Percentiles rank a stretch among this genome's conserved stretches.
Evolutionary conservation across 1,140 invertebrate species (phyloP).

Genomic region (Drosophila ohnishii): DNA sequence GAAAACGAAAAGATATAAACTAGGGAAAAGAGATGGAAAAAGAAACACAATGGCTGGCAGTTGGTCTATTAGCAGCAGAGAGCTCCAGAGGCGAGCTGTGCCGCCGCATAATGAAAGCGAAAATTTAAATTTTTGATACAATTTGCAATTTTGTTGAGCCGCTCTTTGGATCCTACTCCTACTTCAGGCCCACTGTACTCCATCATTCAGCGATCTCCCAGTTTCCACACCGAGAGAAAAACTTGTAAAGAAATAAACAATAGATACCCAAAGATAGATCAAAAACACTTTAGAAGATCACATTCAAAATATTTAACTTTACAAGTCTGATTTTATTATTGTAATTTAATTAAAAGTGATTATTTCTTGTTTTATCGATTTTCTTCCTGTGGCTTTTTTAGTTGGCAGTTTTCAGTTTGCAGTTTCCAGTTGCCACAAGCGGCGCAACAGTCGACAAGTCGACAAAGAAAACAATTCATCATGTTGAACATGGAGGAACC

Average conservation of each 20-base stretch:
- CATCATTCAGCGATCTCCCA: constrained; percentile 41
- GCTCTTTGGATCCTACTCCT: constrained; percentile 38
- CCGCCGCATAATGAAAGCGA: constrained; percentile 76
- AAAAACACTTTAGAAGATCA: not conserved
- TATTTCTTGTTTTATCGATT: not conserved
- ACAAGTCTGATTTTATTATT: not conserved
- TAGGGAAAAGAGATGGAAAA: constrained; percentile 40
- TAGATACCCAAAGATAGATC: too few relatives aligned
- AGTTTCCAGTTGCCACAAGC: constrained; percentile 40
- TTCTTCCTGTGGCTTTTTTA: constrained; percentile 17
- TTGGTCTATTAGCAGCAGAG: constrained; percentile 74
- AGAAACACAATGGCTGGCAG: constrained; percentile 66
- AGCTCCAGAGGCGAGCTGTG: constrained; percentile 26
- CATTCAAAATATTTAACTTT: not conserved
- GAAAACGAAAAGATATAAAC: constrained; percentile 26
- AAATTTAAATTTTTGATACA: constrained; percentile 81
- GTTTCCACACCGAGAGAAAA: constrained; percentile 9
- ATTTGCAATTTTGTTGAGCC: constrained; percentile 70
- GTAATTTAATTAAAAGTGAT: not conserved
- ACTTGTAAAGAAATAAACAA: too few relatives aligned
- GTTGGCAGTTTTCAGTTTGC: constrained; percentile 47
- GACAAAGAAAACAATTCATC: constrained; percentile 80
- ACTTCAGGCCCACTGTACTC: constrained; percentile 66
- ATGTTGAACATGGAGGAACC: constrained; percentile 77
- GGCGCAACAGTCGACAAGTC: constrained; percentile 69